Conservation (phyloP, 2,797 vertebrate genomes). For the Enteromius viviparus region DNA sequence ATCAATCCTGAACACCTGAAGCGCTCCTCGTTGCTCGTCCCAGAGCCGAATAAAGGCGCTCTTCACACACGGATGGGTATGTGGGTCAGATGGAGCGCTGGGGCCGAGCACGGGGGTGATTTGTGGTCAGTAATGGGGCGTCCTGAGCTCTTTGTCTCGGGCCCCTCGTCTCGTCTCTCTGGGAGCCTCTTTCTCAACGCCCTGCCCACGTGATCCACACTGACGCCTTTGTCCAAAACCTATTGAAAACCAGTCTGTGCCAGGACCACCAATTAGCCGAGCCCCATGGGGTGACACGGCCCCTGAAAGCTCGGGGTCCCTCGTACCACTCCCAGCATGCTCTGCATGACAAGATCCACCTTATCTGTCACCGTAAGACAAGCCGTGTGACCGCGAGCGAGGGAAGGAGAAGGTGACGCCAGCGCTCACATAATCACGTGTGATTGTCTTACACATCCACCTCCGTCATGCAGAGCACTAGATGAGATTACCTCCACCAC, state of each 20-base stretch:
- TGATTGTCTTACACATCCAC: conserved; percentile 20
- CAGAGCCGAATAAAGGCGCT: conserved; percentile 57
- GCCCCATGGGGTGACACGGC: conserved; percentile 79
- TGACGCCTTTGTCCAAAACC: conserved; percentile 75
- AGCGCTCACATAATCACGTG: conserved; percentile 21
- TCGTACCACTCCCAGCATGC: conserved; percentile 71
- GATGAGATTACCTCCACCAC: conserved; percentile 23
- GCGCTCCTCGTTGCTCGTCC: background rate
- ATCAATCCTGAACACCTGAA: conserved; percentile 9
- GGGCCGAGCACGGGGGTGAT: conserved; percentile 77
- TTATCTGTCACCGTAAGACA: conserved; percentile 5
- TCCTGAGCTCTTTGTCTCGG: conserved; percentile 65
- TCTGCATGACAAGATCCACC: conserved; percentile 34
- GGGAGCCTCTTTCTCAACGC: conserved; percentile 1
- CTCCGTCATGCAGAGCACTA: conserved; percentile 43
- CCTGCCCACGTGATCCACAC: conserved; percentile 65
- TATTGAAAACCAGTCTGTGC: conserved; percentile 71
- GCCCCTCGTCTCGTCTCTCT: conserved; percentile 62
- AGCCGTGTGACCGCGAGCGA: conserved; percentile 5
- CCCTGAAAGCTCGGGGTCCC: conserved; percentile 77
- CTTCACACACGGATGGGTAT: conserved; percentile 80
- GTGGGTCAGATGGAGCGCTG: conserved; percentile 80
- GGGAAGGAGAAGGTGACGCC: background rate
- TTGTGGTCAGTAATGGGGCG: conserved; percentile 64
- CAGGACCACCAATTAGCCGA: conserved; percentile 83